Percentiles rank a stretch among this genome's conserved stretches.
These are phyloP conservation scores for Macrobrachium rosenbergii DNA, from an alignment of 1,140 invertebrate genomes.

Conservation along the genomic window DNA sequence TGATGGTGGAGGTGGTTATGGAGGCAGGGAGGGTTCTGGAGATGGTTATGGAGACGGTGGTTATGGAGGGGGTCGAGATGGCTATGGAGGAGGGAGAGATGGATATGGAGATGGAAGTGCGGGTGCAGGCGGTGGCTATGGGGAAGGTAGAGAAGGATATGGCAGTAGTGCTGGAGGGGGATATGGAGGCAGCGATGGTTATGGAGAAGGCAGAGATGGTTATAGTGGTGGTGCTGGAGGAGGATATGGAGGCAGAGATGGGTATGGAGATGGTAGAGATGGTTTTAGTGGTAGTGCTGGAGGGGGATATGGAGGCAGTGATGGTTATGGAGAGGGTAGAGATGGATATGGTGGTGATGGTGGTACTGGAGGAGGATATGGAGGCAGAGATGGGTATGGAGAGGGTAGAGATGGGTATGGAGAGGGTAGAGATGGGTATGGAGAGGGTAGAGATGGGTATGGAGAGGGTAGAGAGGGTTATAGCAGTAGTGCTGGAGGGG, in stretches of 20 bases:
- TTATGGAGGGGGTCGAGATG: not conserved
- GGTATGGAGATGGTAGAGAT: conserved; percentile 4
- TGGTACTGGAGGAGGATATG: not conserved
- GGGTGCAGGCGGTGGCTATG: not conserved
- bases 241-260: not conserved
- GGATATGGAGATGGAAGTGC: not conserved
- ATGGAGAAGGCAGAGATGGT: not conserved
- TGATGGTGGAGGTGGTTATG: not conserved
- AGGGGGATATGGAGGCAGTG: not conserved
- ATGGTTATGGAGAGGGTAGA: too few relatives aligned
- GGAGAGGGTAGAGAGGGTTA: conserved; percentile 9
- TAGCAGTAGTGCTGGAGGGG: not conserved
- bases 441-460: not conserved
- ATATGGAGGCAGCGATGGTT: not conserved
- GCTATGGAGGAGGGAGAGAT: not conserved
- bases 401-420: too few relatives aligned
- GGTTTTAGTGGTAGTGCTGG: not conserved
- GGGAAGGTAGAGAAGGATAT: not conserved
- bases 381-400: conserved; percentile 1
- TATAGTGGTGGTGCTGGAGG: not conserved
- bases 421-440: conserved; percentile 10
- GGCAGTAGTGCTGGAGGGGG: not conserved
- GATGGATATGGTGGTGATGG: not conserved
- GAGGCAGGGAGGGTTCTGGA: not conserved
- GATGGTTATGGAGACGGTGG: not conserved